Conservation (phyloP, 2,113 vertebrate genomes). For the Pseudorectes ferrugineus region DNA sequence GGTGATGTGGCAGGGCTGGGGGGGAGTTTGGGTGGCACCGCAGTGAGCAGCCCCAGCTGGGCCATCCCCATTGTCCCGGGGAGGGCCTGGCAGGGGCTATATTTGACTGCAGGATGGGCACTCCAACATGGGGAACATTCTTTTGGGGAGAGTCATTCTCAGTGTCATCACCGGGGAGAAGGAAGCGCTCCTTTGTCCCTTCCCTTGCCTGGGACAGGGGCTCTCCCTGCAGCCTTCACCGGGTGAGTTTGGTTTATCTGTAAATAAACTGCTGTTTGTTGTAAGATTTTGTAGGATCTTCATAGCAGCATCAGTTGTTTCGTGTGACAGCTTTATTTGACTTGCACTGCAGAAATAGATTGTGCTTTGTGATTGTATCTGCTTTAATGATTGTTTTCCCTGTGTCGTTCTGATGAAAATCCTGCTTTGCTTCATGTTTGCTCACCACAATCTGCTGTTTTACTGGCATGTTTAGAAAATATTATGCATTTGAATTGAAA, state of each 20-base stretch:
- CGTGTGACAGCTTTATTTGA: background rate
- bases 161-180: slow-evolving; percentile 3
- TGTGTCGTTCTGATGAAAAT: background rate
- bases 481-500: background rate
- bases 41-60: background rate
- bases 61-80: slow-evolving; percentile 68
- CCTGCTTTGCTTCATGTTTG: background rate
- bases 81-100: slow-evolving; percentile 61
- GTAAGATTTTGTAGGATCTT: background rate
- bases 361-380: background rate
- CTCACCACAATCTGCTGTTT: background rate
- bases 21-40: background rate
- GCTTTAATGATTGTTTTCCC: background rate
- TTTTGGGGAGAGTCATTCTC: slow-evolving; percentile 50
- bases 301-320: background rate
- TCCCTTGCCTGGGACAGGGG: background rate
- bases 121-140: slow-evolving; percentile 69
- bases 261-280: background rate
- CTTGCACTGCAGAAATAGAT: background rate
- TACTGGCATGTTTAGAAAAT: background rate
- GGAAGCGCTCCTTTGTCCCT: slow-evolving; percentile 29
- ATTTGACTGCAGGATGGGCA: slow-evolving; percentile 69
- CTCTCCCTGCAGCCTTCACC: background rate
- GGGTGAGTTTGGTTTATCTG: slow-evolving; percentile 31
- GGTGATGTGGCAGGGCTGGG: background rate